Base-by-base conservation (phyloP, 2,113 vertebrate genomes). In the Nanorana parkeri region DNA sequence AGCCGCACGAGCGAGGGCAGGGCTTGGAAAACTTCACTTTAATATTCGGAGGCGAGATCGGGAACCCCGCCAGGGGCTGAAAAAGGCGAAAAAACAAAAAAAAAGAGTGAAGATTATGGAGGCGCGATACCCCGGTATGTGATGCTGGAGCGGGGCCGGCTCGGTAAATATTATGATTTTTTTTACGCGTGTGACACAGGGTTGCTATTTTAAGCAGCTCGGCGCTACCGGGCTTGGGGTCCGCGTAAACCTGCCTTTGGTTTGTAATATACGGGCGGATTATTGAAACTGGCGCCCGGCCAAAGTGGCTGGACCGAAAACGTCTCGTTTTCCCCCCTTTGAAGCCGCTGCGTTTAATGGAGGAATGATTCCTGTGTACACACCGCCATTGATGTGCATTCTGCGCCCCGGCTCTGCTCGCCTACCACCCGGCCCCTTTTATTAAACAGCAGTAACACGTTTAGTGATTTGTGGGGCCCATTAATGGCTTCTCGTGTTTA, bases 191-290 rank as follows among this genome's bases (percentile, higher is more conserved):
- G 88, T 85, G 84, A 88, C 28, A 47, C 23, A 66, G 36, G 21
- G 87, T 89, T n/a, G 91, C 91, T 90, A 84, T 92, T 90, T 91
- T 89, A 88, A 90, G 86, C 89, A 89, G 89, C 89, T 91, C 88
- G 88, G 60, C 84, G 88, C 88, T 88, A 89, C 86, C 85, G 85
- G 90, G 85, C 87, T 86, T 87, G 81, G 83, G 83, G 87, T 88
- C 86, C 84, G 85, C 77, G 83, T 21, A 90, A 88, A 91, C 87
- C 82, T 87, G 41, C 86, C 83, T 81, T 88, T 76, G 69, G 87
- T 89, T 91, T 90, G 88, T 20, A 82, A 82, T 86, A 90, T 89
- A 90, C 90, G 86, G 90, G 86, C 84, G 84, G 86, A 88, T 90
- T 90, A 91, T 85, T 68, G 78, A 85, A 86, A 86, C 83, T 80